Evolutionary conservation across 1,140 invertebrate species (phyloP).

Genomic region (Macrobrachium rosenbergii): DNA sequence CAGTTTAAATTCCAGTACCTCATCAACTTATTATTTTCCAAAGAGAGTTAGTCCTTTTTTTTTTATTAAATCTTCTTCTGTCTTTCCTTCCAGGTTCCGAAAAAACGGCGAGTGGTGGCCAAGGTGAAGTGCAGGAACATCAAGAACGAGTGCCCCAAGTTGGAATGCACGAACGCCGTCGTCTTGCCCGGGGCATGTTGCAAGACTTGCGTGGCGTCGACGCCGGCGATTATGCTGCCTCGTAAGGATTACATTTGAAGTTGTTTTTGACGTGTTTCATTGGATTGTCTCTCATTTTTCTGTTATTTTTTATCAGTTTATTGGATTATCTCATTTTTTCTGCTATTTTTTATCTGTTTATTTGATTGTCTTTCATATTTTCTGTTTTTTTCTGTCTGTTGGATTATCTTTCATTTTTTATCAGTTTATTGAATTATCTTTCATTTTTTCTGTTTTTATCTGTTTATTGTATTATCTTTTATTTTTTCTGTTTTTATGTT

Average conservation of each 20-base stretch:
- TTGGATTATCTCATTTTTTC: slow-evolving; percentile 1
- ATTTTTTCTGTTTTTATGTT: background rate
- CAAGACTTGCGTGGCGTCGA: slow-evolving; percentile 85
- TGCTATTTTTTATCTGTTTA: background rate
- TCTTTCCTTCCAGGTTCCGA: slow-evolving; percentile 80
- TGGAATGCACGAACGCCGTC: slow-evolving; percentile 87
- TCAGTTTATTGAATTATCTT: background rate
- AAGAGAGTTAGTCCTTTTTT: background rate
- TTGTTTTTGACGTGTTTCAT: background rate
- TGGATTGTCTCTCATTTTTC: too few relatives aligned
- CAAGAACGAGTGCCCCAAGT: slow-evolving; percentile 89
- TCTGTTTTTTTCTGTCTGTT: background rate
- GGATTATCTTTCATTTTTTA: too few relatives aligned
- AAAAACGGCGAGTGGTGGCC: slow-evolving; percentile 87
- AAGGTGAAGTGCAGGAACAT: slow-evolving; percentile 89
- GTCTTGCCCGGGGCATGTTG: slow-evolving; percentile 87
- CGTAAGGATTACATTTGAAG: background rate
- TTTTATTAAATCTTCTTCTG: background rate
- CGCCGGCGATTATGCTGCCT: slow-evolving; percentile 23
- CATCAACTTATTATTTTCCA: background rate
- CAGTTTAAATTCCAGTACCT: too few relatives aligned
- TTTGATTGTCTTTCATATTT: background rate
- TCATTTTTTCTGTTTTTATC: background rate
- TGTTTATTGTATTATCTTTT: background rate
- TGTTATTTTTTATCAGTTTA: background rate